Conservation (phyloP, 2,113 vertebrate species). For the Pleuronectes platessa region DNA sequence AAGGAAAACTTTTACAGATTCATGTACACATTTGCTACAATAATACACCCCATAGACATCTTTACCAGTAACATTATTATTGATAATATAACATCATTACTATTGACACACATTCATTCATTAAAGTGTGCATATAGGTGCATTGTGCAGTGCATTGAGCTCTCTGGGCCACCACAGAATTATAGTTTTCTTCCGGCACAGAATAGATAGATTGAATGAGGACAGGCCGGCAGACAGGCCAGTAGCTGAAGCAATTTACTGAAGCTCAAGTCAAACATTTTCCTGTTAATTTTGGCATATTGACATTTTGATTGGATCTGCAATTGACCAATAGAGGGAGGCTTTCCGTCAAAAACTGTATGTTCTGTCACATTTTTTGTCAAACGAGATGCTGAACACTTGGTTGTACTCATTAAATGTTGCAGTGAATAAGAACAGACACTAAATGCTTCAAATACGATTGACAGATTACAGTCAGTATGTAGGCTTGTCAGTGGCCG, state of each 20-base stretch:
- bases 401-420: not conserved
- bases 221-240: not conserved
- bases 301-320: no score
- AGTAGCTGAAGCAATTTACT: not conserved
- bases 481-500: constrained; percentile 12
- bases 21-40: not conserved
- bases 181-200: not conserved
- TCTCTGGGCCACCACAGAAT: not conserved
- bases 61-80: no score
- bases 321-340: not conserved
- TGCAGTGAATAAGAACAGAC: not conserved
- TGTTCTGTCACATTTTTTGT: no score
- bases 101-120: no score
- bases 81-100: no score
- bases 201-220: not conserved
- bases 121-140: no score
- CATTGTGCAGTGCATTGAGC: not conserved
- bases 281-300: no score
- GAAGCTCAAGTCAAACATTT: not conserved
- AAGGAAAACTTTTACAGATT: no score
- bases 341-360: no score
- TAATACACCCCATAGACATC: no score
- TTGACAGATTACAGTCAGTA: constrained; percentile 31
- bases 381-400: not conserved
- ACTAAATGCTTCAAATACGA: constrained; percentile 18